A percentile compares a stretch with the other conserved stretches of the same genome.
These are phyloP conservation scores for Centruroides vittatus DNA, from an alignment of 1,140 invertebrate species.

Conservation along the genomic window DNA sequence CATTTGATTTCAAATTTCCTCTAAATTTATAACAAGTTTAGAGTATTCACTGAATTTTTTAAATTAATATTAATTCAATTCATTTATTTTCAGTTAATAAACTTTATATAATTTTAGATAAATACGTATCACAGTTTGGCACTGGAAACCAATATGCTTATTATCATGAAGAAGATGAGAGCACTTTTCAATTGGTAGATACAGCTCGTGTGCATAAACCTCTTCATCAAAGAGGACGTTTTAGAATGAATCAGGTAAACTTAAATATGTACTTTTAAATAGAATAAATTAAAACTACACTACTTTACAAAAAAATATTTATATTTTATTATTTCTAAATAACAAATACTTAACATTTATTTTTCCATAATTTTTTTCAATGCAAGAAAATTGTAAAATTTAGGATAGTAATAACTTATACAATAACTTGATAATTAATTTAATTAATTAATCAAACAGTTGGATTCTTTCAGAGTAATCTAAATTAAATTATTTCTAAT, in stretches of 20 bases:
- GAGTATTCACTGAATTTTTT: neutral
- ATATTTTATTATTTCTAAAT: too few relatives aligned
- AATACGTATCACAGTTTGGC: slow-evolving; percentile 91
- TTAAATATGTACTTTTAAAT: too few relatives aligned
- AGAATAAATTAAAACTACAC: too few relatives aligned
- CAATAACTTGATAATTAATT: too few relatives aligned
- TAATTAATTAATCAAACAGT: too few relatives aligned
- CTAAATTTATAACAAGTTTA: slow-evolving; percentile 1
- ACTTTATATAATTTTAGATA: slow-evolving; percentile 47
- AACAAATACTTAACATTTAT: too few relatives aligned
- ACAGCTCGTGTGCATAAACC: slow-evolving; percentile 81
- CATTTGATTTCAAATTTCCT: neutral
- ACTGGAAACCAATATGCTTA: slow-evolving; percentile 85
- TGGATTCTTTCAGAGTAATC: too few relatives aligned
- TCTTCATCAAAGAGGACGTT: slow-evolving; percentile 73
- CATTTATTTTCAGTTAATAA: neutral
- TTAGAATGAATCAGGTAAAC: slow-evolving; percentile 45
- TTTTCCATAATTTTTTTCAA: too few relatives aligned
- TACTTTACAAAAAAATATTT: too few relatives aligned
- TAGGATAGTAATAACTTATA: too few relatives aligned
- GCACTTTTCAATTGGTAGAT: slow-evolving; percentile 94
- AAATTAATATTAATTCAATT: neutral
- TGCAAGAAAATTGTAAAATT: too few relatives aligned
- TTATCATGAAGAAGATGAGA: slow-evolving; percentile 96
- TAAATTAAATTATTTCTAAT: too few relatives aligned